phyloP scores from a whole-genome alignment of 2,888 invertebrate genomes.

The Apamea epomidion region DNA sequence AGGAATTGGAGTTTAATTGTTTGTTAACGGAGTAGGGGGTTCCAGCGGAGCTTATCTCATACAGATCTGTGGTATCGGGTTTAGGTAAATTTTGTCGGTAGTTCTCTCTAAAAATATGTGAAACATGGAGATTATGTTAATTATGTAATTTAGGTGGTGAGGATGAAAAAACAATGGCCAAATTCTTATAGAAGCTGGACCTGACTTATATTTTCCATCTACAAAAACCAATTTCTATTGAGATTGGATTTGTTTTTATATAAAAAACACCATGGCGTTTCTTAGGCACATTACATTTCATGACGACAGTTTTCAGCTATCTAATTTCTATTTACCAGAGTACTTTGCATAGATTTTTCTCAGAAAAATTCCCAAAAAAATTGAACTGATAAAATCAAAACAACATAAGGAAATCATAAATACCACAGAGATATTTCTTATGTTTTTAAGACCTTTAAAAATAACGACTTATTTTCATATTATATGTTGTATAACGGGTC shows the following conservation, averaged over 20 bases:
- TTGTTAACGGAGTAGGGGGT: neutral
- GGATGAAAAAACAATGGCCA: neutral
- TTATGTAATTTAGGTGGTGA: neutral
- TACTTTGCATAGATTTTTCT: neutral
- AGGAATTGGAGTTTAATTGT: conserved; percentile 17
- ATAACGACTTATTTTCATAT: neutral
- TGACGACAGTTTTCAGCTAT: neutral
- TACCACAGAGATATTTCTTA: neutral
- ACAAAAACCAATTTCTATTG: neutral
- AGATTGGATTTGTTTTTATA: neutral
- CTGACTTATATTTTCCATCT: neutral
- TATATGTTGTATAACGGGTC: neutral
- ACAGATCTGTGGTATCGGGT: neutral
- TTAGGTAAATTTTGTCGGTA: neutral
- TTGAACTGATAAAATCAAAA: neutral
- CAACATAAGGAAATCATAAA: neutral
- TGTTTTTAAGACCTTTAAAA: neutral
- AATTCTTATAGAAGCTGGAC: neutral
- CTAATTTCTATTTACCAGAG: neutral
- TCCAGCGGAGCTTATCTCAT: neutral
- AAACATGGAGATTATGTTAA: neutral
- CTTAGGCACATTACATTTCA: neutral
- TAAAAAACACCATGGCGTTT: neutral
- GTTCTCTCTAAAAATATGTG: neutral
- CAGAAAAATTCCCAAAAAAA: neutral